Conservation (phyloP, 2,888 invertebrate genomes). For the Mallateleia sp. region DNA sequence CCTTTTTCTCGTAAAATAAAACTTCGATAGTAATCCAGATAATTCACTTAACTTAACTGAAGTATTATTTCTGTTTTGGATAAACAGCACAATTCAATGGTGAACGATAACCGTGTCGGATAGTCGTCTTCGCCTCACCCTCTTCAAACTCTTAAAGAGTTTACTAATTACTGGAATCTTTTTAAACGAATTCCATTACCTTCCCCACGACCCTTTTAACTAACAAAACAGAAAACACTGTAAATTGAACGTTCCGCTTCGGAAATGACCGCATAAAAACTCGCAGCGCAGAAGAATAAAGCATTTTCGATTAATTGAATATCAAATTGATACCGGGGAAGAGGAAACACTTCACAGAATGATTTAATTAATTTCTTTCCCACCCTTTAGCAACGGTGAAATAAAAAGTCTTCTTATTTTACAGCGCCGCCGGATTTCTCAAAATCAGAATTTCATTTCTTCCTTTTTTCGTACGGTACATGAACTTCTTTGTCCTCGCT, state of each 20-base stretch:
- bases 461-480: conserved; percentile 59
- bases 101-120: conserved; percentile 3
- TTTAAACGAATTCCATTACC: conserved; percentile 17
- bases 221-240: too few species aligned
- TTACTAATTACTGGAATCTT: conserved; percentile 25
- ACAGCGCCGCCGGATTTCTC: conserved; percentile 3
- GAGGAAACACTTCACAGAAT: background rate
- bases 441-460: conserved; percentile 52
- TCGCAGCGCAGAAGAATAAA: background rate
- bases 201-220: background rate
- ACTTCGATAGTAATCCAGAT: conserved; percentile 21
- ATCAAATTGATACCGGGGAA: background rate
- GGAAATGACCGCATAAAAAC: background rate
- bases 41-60: conserved; percentile 35
- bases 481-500: conserved; percentile 70
- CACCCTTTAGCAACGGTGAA: background rate
- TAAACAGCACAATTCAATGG: conserved; percentile 33
- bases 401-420: conserved; percentile 39
- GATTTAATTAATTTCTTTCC: conserved; percentile 27
- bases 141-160: conserved; percentile 8
- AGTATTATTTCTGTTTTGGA: conserved; percentile 48
- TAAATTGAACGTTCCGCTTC: too few species aligned
- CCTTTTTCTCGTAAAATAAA: conserved; percentile 41
- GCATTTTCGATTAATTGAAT: conserved; percentile 12
- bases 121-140: background rate